A percentile compares a stretch with the other conserved stretches of the same genome.
Evolutionary conservation across 2,888 invertebrate genomes (phyloP).

Genomic region (Entomobrya multifasciata): DNA sequence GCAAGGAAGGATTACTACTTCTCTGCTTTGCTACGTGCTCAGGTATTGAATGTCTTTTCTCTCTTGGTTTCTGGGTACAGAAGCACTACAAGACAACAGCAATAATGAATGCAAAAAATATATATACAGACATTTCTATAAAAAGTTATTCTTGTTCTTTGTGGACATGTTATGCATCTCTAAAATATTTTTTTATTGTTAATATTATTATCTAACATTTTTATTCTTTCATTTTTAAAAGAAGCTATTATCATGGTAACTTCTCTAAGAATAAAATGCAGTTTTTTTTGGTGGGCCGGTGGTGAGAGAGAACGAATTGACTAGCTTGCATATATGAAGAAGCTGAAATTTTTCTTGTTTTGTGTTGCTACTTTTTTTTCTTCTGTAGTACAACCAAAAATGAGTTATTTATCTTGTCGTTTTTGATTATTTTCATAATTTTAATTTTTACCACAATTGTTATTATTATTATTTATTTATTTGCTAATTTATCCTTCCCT

Average conservation of each 20-base stretch:
- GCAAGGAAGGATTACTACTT: conserved; percentile 10
- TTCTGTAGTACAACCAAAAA: neutral
- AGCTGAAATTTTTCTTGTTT: too few relatives aligned
- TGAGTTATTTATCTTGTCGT: neutral
- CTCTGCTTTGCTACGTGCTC: too few relatives aligned
- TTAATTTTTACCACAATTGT: too few relatives aligned
- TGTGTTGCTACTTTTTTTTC: neutral
- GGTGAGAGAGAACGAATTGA: too few relatives aligned
- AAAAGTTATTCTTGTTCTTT: conserved; percentile 24
- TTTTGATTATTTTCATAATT: conserved; percentile 35
- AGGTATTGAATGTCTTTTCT: conserved; percentile 40
- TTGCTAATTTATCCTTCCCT: conserved; percentile 14
- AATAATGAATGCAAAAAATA: conserved; percentile 41
- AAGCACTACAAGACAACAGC: conserved; percentile 14
- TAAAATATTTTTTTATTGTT: conserved; percentile 58
- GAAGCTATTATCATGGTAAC: conserved; percentile 37
- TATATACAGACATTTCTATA: too few relatives aligned
- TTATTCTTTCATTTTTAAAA: conserved; percentile 40
- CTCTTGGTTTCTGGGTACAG: too few relatives aligned
- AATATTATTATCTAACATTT: conserved; percentile 47
- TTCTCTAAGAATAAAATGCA: too few relatives aligned
- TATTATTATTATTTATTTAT: conserved; percentile 21
- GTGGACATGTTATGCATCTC: conserved; percentile 45
- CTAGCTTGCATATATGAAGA: too few relatives aligned
- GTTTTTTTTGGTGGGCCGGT: too few relatives aligned